phyloP scores from a whole-genome alignment of 2,113 vertebrate species.

The Sceloporus tristichus region DNA sequence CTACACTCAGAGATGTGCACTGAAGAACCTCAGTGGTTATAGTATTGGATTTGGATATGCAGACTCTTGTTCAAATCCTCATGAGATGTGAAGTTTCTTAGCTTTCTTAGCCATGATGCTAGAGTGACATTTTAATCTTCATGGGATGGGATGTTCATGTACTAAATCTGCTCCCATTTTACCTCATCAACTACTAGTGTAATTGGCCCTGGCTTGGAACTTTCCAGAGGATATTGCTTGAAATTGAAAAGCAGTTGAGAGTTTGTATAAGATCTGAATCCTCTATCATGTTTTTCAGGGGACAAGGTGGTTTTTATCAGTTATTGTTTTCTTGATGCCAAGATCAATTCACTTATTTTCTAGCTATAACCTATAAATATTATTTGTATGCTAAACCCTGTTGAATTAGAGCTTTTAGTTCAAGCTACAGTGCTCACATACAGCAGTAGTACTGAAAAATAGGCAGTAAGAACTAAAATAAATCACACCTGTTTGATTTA shows the following conservation, averaged over 20 bases:
- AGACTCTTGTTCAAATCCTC: background rate
- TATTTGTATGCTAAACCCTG: background rate
- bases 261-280: background rate
- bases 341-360: slow-evolving; percentile 10
- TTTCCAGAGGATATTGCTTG: slow-evolving; percentile 5
- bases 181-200: background rate
- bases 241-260: background rate
- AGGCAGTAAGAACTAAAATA: slow-evolving; percentile 20
- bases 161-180: background rate
- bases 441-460: background rate
- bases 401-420: background rate
- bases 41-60: background rate
- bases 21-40: background rate
- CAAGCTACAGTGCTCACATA: background rate
- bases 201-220: background rate
- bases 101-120: background rate
- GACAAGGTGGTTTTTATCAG: background rate
- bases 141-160: background rate
- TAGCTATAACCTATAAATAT: slow-evolving; percentile 22
- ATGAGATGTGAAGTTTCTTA: background rate
- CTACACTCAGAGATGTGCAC: background rate
- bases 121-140: background rate
- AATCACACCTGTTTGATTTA: slow-evolving; percentile 27
- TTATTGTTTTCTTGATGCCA: background rate
- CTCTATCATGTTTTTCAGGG: background rate